Conservation (phyloP, 1,140 invertebrate genomes). For the Arctopsyche grandis region DNA sequence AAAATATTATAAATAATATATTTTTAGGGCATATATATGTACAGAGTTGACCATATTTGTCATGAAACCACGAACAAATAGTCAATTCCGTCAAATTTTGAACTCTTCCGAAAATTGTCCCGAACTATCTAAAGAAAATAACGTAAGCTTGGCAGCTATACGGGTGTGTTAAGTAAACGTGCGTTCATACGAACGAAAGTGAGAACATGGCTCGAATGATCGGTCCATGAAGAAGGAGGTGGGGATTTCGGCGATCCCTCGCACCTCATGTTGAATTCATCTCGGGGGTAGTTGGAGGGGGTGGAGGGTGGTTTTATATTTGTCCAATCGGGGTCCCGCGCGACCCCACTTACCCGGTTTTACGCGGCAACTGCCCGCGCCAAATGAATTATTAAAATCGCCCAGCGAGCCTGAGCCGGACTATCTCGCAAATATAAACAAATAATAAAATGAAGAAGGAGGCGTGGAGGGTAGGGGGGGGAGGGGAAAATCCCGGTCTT, state of each 20-base stretch:
- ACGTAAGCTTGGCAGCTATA: too few species aligned
- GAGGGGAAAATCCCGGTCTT: neutral
- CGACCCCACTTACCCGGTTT: neutral
- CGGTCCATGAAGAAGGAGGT: neutral
- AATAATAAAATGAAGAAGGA: neutral
- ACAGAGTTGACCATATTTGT: too few species aligned
- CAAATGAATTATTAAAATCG: neutral
- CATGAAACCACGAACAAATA: too few species aligned
- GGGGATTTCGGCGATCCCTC: neutral
- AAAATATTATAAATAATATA: too few species aligned
- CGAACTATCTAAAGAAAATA: too few species aligned
- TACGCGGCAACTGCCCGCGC: neutral
- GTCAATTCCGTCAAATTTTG: too few species aligned
- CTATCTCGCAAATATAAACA: neutral
- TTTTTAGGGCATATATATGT: too few species aligned
- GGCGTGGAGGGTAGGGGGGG: neutral
- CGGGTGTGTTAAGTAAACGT: neutral
- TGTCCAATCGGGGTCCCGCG: neutral
- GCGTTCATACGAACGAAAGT: neutral
- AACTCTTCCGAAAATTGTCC: too few species aligned
- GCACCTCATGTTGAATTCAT: conserved; percentile 15
- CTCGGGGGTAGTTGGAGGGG: neutral
- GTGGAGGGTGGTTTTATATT: neutral
- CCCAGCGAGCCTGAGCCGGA: neutral
- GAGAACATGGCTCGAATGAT: neutral